Evolutionary conservation across 2,797 vertebrate species (phyloP).

Genomic region (Pangasius sanitwongsei): DNA sequence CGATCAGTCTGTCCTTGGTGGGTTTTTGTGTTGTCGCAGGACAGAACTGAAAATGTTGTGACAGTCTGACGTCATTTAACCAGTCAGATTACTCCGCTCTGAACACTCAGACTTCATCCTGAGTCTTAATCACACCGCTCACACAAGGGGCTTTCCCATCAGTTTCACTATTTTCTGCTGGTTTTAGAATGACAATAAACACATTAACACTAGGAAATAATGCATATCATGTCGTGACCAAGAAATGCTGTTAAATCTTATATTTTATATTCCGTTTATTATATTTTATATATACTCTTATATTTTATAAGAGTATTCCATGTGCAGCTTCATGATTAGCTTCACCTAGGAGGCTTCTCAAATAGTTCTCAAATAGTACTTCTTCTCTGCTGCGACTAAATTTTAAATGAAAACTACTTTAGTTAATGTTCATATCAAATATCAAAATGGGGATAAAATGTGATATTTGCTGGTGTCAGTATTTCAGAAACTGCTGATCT

Average conservation of each 20-base stretch:
- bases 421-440: too few species aligned
- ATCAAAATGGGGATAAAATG: not conserved
- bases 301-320: too few species aligned
- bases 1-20: not conserved
- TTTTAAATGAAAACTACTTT: not conserved
- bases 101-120: not conserved
- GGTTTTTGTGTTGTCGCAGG: not conserved
- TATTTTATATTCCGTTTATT: too few species aligned
- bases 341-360: not conserved
- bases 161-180: not conserved
- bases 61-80: not conserved
- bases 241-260: too few species aligned
- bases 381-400: not conserved
- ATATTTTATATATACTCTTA: not conserved
- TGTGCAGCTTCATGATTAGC: too few species aligned
- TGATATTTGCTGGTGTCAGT: not conserved
- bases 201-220: not conserved
- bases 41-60: not conserved
- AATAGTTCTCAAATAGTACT: too few species aligned
- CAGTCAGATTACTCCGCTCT: not conserved
- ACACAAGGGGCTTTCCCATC: not conserved
- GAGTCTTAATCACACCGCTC: not conserved
- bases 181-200: not conserved
- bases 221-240: not conserved
- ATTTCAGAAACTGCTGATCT: too few species aligned